Percentiles rank a stretch among this genome's conserved stretches.
phyloP scores from a whole-genome alignment of 2,797 vertebrate species.

The Gobionotothen gibberifrons region DNA sequence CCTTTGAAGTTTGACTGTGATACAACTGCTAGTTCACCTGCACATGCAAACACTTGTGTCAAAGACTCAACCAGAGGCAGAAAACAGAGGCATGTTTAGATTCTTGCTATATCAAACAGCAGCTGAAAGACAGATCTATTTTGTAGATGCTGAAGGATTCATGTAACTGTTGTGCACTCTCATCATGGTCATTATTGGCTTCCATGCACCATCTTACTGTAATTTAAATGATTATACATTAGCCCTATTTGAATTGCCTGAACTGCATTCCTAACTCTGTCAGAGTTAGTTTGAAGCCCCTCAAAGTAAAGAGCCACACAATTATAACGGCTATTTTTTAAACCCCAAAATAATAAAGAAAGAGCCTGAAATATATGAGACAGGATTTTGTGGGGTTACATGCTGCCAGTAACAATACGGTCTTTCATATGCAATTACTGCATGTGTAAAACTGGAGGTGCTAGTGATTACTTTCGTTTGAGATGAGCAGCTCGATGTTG shows the following conservation, averaged over 20 bases:
- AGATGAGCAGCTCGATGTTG: constrained; percentile 61
- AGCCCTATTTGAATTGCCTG: constrained; percentile 23
- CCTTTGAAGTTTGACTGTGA: constrained; percentile 1
- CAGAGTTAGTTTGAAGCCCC: constrained; percentile 34
- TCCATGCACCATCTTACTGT: constrained; percentile 15
- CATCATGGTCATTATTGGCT: constrained; percentile 20
- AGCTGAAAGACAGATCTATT: constrained; percentile 6
- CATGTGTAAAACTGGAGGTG: constrained; percentile 45
- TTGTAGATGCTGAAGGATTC: not conserved
- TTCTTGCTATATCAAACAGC: constrained; percentile 9
- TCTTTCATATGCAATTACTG: constrained; percentile 33
- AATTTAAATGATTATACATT: constrained; percentile 44
- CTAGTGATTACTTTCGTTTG: constrained; percentile 59
- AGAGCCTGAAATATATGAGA: constrained; percentile 22
- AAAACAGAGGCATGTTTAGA: not conserved
- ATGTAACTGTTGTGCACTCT: constrained; percentile 17
- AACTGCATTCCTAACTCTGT: constrained; percentile 36
- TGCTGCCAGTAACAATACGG: constrained; percentile 18
- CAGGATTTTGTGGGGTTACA: constrained; percentile 8
- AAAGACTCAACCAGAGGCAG: constrained; percentile 14
- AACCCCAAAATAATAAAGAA: constrained; percentile 31
- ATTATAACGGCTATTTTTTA: constrained; percentile 41
- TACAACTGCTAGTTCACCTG: constrained; percentile 41
- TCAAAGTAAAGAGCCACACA: constrained; percentile 19
- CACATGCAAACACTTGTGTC: constrained; percentile 34